Percentiles rank a stretch among this genome's conserved stretches.
phyloP scores from a whole-genome alignment of 2,888 invertebrate genomes.

The Blera fallax region DNA sequence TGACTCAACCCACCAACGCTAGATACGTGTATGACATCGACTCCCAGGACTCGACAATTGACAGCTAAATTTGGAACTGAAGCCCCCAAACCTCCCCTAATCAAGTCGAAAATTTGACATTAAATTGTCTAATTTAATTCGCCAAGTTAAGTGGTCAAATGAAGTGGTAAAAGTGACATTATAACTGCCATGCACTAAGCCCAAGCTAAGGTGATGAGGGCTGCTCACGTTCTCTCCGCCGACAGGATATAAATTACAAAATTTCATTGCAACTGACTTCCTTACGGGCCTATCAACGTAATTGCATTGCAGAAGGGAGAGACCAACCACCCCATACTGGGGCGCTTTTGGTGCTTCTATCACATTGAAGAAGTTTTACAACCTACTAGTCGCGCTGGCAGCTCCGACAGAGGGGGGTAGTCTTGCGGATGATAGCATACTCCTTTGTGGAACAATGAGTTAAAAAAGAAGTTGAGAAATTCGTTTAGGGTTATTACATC shows the following conservation, averaged over 20 bases:
- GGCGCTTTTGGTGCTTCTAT: conserved; percentile 36
- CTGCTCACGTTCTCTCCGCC: conserved; percentile 26
- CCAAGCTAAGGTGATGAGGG: background rate
- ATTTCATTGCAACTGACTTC: conserved; percentile 72
- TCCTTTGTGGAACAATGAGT: conserved; percentile 48
- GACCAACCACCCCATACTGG: conserved; percentile 21
- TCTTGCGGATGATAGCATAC: conserved; percentile 35
- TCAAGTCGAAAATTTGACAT: conserved; percentile 37
- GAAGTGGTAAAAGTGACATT: conserved; percentile 45
- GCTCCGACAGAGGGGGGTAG: background rate
- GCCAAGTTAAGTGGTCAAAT: conserved; percentile 31
- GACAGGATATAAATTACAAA: conserved; percentile 66
- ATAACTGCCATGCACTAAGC: conserved; percentile 4
- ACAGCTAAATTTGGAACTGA: conserved; percentile 12
- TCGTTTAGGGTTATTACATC: conserved; percentile 72
- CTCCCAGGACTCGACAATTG: background rate
- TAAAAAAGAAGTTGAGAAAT: conserved; percentile 54
- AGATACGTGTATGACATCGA: background rate
- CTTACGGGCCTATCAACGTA: conserved; percentile 67
- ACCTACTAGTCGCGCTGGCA: conserved; percentile 24
- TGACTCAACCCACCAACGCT: background rate
- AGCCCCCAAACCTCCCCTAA: background rate
- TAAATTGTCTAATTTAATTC: conserved; percentile 64
- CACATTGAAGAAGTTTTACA: conserved; percentile 52
- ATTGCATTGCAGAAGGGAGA: conserved; percentile 62